Evolutionary conservation across 2,113 vertebrate genomes (phyloP).

Genomic region (Tor tambroides): DNA sequence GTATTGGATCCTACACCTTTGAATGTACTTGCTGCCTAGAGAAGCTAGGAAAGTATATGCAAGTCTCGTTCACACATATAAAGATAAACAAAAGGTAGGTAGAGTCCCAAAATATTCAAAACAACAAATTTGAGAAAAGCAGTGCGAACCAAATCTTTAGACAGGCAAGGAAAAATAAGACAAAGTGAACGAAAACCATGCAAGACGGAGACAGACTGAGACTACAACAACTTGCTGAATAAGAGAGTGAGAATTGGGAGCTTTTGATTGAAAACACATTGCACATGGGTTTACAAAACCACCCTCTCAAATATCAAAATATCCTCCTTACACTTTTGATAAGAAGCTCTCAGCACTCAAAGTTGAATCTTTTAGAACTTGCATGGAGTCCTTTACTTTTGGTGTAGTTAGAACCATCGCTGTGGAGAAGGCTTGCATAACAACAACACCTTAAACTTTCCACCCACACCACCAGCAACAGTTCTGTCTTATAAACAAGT

Average conservation of each 20-base stretch:
- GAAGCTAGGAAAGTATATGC: neutral
- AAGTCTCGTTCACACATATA: neutral
- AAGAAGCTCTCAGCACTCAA: constrained; percentile 3
- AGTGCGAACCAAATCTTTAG: constrained; percentile 51
- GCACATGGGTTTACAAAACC: constrained; percentile 33
- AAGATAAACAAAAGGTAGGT: constrained; percentile 31
- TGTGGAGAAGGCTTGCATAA: neutral
- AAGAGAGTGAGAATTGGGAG: constrained; percentile 32
- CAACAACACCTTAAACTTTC: neutral
- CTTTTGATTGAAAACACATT: constrained; percentile 61
- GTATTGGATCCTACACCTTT: neutral
- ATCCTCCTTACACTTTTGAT: constrained; percentile 53
- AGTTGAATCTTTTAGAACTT: neutral
- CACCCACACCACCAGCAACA: constrained; percentile 5
- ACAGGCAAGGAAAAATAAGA: constrained; percentile 42
- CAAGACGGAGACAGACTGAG: neutral
- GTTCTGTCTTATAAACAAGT: neutral
- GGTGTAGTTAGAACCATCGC: neutral
- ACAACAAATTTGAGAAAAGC: constrained; percentile 50
- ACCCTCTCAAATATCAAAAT: constrained; percentile 37
- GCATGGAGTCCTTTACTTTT: neutral
- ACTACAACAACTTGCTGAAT: constrained; percentile 51
- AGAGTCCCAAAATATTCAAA: constrained; percentile 38
- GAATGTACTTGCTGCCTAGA: neutral
- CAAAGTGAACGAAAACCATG: constrained; percentile 2